Base-by-base conservation (phyloP, 2,888 invertebrate species). In the Zele albiditarsus region DNA sequence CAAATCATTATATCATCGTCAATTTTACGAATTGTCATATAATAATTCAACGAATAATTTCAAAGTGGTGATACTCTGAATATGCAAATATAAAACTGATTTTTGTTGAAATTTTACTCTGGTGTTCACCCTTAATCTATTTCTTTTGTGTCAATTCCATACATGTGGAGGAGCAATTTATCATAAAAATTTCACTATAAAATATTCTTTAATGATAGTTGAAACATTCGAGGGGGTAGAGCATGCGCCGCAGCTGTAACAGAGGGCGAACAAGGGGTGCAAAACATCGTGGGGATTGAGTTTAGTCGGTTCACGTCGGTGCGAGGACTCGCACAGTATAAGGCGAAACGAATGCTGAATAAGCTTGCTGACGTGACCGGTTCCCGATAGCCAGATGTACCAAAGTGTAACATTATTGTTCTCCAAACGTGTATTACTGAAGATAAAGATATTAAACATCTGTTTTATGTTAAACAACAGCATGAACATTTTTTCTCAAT, bases 241-340 rank as follows among this genome's bases (percentile, higher is more conserved):
- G 81, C 82, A 82, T 82, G 82, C 82, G 82, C 82, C 66, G 57
- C 62, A 63, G 71, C 72, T 73, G 73, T 74, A 65, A 65, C 38
- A 68, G 76, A 67, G 69, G 68, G 75, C 57, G 73, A 75, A 63
- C 73, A 53, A 79, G 74, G 77, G 78, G 79, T 78, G 72, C 74
- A 72, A 79, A 78, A 79, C 76, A 77, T 75, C 76, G 68, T 68
- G 71, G 77, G 74, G 77, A 74, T 73, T 72, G 78, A 77, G 76
- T 81, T 8, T 79, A 81, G 80, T 81, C 73, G 77, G 76, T 79
- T 75, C 69, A 77, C 80, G 79, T 76, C 80, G 72, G 78, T 75
- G 74, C 80, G 73, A 77, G 74, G 27, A 70, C 49, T 57, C 73
- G 65, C 71, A 71, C 25, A 68, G 71, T 42, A 49, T n/a, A 28